Evolutionary conservation across 2,797 vertebrate genomes (phyloP), one percentile per base, ranked within the genome.

Genomic region (Silurus aristotelis): DNA sequence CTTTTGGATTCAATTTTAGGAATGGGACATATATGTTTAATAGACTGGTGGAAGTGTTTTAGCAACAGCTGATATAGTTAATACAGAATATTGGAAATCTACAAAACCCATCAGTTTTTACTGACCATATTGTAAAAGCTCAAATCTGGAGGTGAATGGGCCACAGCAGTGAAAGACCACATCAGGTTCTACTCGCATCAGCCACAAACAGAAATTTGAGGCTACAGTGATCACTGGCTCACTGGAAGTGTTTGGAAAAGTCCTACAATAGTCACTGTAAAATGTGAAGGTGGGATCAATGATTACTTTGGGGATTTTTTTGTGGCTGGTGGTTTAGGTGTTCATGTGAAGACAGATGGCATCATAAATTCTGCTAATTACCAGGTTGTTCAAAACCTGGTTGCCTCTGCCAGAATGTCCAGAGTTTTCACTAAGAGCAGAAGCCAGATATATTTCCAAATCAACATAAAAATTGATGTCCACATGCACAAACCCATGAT

Each of bases 1-100:
- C 68, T 83, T 80, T 58, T 72, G 25, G 14, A 67, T 68, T 38
- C 25, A 56, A 20, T 79, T 56, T 78, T 43, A 68, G 15, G 8
- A 31, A 56, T 27, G 13, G 9, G 14, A 5, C 0, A 31, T 20
- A 19, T 12, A 76, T 77, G 25, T 20, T 77, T 58, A 79, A n/a
- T 15, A 9, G 15, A 43, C 25, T 58, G 0, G 3, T 17, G 56
- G 12, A 19, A 14, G 9, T 78, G 13, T 78, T 61, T 78, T 19
- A 77, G n/a, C 31, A 60, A 60, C 75, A 12, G 27, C 8, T 38
- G 17, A 38, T 58, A 19, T 0, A 22, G 70, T 48, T 70, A 20
- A 20, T 8, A 43, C 2, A 20, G 31, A 70, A 10, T 43, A n/a
- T 43, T 70, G 17, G 67, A 19, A 19, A 70, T 38, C 8, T 38